Base-by-base conservation (phyloP, 2,888 invertebrate genomes). In the Drosophila seclusa region DNA sequence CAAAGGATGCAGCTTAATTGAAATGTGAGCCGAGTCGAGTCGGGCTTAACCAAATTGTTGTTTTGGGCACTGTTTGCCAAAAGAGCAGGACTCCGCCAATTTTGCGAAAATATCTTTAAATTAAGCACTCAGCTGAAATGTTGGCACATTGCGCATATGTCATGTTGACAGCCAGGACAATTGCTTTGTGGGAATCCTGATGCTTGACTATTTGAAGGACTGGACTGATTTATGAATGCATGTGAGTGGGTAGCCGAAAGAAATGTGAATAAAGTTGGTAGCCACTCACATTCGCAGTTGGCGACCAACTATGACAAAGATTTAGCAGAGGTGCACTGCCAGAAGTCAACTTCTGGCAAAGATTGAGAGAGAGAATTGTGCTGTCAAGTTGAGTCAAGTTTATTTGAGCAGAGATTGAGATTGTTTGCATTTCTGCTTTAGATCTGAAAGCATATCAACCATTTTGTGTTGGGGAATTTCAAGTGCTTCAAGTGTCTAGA, bases 91-190 rank as follows among this genome's bases (percentile, higher is more conserved):
- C 40, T 36, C 4, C 32, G 29, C n/a, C 24, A 54, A 58, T 21
- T 31, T 31, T 18, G 48, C 49, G 73, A 80, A 78, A 69, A 76
- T 69, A 68, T 72, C 71, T 69, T 77, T 88, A 75, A 87, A 87
- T 80, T 68, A 78, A 76, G 81, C 82, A 63, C 73, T 76, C 59
- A 54, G 61, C 62, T 68, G 31, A 60, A 60, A 52, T 59, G 73
- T 34, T 68, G 74, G 53, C 73, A 76, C 62, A 83, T 83, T 83
- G 79, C 87, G 75, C 76, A 89, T 85, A 85, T 84, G 87, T 85
- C 84, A 89, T 69, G 89, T 83, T 66, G 80, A 59, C 80, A 38
- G 76, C 38, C 59, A 58, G 58, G n/a, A 31, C 50, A 64, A 42
- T 58, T 61, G 49, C 27, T 45, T 72, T 72, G 45, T 48, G 58